phyloP scores from a whole-genome alignment of 1,140 invertebrate species.

The Andrena cerasifolii region DNA sequence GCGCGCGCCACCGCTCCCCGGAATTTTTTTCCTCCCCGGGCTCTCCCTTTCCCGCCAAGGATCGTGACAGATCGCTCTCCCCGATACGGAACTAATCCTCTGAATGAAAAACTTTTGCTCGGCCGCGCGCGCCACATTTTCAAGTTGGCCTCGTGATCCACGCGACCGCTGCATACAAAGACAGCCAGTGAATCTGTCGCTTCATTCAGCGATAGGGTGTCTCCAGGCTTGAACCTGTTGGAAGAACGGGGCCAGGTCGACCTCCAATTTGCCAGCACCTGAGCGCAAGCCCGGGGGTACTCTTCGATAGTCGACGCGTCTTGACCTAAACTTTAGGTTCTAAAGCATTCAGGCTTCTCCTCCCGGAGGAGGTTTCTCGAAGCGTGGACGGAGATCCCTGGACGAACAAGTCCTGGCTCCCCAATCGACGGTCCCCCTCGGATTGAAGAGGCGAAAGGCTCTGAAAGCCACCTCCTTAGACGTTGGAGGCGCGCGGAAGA shows the following conservation, averaged over 20 bases:
- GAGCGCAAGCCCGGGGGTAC: too few relatives aligned
- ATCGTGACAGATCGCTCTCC: constrained; percentile 61
- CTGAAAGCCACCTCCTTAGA: too few relatives aligned
- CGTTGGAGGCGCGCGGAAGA: constrained; percentile 3
- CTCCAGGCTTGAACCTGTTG: too few relatives aligned
- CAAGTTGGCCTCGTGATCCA: background rate
- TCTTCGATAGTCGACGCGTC: too few relatives aligned
- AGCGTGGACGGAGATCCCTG: too few relatives aligned
- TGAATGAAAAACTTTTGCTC: constrained; percentile 54
- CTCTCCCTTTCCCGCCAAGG: constrained; percentile 4
- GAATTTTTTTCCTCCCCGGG: constrained; percentile 45
- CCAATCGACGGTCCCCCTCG: background rate
- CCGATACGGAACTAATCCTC: constrained; percentile 59
- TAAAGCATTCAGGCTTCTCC: too few relatives aligned
- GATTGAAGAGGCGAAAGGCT: background rate
- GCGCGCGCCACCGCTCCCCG: constrained; percentile 19
- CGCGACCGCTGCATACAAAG: background rate
- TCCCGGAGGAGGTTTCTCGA: too few relatives aligned
- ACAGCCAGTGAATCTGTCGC: too few relatives aligned
- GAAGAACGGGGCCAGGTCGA: too few relatives aligned
- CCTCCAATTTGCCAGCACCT: too few relatives aligned
- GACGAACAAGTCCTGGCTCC: background rate
- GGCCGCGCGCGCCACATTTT: constrained; percentile 17
- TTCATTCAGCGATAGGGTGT: too few relatives aligned
- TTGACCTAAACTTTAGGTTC: too few relatives aligned